phyloP scores from a whole-genome alignment of 2,797 vertebrate species.

The Odontamblyopus lacepedii region DNA sequence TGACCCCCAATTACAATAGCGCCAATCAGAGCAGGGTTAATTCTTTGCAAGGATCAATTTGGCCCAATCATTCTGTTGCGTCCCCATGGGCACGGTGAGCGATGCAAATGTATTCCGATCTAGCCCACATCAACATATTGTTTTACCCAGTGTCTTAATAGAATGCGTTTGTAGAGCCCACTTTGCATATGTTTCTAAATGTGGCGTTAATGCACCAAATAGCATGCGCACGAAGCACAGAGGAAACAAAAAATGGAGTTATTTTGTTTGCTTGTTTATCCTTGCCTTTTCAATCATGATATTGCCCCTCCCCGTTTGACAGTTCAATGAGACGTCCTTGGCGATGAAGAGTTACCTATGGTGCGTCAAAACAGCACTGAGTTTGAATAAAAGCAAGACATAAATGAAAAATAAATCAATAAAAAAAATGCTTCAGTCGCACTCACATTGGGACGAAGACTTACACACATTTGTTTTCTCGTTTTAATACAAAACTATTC shows the following conservation, averaged over 20 bases:
- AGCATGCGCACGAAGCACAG: conserved; percentile 6
- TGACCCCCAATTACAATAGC: conserved; percentile 69
- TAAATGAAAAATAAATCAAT: no score
- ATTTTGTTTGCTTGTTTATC: conserved; percentile 22
- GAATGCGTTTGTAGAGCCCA: conserved; percentile 58
- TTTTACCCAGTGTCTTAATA: conserved; percentile 56
- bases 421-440: no score
- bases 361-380: conserved; percentile 7
- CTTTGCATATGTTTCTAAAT: conserved; percentile 52
- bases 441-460: no score
- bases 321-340: conserved; percentile 22
- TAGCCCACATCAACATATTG: conserved; percentile 55
- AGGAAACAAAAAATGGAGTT: conserved; percentile 40
- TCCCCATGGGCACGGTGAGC: conserved; percentile 55
- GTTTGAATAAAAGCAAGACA: not conserved
- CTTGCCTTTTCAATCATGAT: conserved; percentile 7
- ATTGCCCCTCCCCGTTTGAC: conserved; percentile 1
- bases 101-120: conserved; percentile 52
- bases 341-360: not conserved
- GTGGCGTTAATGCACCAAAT: conserved; percentile 34
- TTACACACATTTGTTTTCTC: no score
- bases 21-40: conserved; percentile 71
- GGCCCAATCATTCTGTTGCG: conserved; percentile 60
- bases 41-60: conserved; percentile 67
- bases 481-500: not conserved